Evolutionary conservation across 1,140 invertebrate species (phyloP), one percentile per base, ranked within the genome.

Genomic region (Trichogramma pretiosum): DNA sequence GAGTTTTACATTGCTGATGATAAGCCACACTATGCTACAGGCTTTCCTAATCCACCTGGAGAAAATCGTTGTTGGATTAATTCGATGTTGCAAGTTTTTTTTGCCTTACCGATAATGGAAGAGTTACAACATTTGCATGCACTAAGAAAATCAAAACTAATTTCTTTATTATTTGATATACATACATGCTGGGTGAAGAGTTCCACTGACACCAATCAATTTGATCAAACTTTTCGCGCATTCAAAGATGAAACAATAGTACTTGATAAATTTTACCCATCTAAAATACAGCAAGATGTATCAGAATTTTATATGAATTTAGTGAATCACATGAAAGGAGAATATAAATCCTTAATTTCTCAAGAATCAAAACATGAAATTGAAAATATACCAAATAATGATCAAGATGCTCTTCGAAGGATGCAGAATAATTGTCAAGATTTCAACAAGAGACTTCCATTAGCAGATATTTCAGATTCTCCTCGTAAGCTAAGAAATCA

Each of bases 21-120:
- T n/a, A n/a, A n/a, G 35, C 58, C 63, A 0, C 55, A 62, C 37
- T 64, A 56, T 28, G 40, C 61, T 46, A 53, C 56, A 18, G 65
- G 65, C 13, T 67, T 67, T 41, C 65, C 63, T 17, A 67, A 67
- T 56, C 65, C 63, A 23, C 61, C 63, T 5, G 60, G 61, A 16
- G 63, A 67, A 55, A 67, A 67, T 50, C 56, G 62, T 28, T 67
- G 65, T 38, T 67, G 65, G 65, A 48, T 61, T 0, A 67, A 67
- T 46, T 62, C 63, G 2, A 64, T 61, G 3, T 30, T 67, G 13
- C 65, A 67, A 17, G 58, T 58, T 7, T 48, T 67, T 1, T 67
- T 67, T 51, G 54, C 61, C 5, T 45, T 65, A 3, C 65, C 63
- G 9, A 49, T 65, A 14, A 48, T 56, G 7, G 56, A 63, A 17